These are phyloP conservation scores for Diaphora mendica DNA, from an alignment of 2,888 invertebrate species.

Conservation along the genomic window DNA sequence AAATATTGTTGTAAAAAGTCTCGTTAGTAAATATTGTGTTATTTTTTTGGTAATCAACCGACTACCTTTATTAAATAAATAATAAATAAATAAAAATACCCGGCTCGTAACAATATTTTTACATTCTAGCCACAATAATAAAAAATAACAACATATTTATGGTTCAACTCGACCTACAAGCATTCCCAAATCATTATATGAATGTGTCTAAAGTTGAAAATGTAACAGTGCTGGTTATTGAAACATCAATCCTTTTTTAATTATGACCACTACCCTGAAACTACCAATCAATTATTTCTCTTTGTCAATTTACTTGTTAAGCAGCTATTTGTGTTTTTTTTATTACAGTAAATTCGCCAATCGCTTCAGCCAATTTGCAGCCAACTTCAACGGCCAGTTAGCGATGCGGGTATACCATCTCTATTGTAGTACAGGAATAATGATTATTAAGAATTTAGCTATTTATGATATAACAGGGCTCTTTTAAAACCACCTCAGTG, in stretches of 20 bases:
- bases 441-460: slow-evolving; percentile 30
- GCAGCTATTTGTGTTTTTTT: slow-evolving; percentile 22
- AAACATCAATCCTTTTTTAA: too few species aligned
- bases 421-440: slow-evolving; percentile 73
- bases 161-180: too few species aligned
- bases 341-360: slow-evolving; percentile 76
- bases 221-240: slow-evolving; percentile 22
- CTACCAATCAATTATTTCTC: not conserved
- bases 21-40: too few species aligned
- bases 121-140: too few species aligned
- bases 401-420: slow-evolving; percentile 78
- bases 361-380: slow-evolving; percentile 74
- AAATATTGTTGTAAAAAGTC: too few species aligned
- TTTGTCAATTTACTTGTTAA: not conserved
- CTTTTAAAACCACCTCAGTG: not conserved
- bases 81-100: too few species aligned
- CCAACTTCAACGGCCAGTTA: slow-evolving; percentile 85
- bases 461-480: slow-evolving; percentile 18
- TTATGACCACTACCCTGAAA: not conserved
- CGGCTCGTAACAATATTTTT: too few species aligned
- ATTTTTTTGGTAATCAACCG: too few species aligned
- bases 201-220: not conserved
- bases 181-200: too few species aligned
- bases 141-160: too few species aligned
- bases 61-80: too few species aligned